Conservation (phyloP, 2,113 vertebrate species). For the Prochilodus magdalenae region DNA sequence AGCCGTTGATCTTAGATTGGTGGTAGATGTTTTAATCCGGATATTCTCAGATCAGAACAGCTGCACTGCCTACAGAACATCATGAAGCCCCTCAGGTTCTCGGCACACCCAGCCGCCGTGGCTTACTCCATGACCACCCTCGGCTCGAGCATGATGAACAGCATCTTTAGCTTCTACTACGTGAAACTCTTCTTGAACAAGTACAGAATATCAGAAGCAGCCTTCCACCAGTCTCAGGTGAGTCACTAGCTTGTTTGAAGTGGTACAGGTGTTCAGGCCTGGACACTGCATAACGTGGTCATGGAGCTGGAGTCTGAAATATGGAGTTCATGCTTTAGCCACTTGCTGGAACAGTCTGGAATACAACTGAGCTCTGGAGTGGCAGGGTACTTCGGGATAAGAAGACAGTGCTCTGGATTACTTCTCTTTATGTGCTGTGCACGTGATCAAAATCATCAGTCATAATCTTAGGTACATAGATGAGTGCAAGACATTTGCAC, state of each 20-base stretch:
- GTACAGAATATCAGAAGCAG: slow-evolving; percentile 85
- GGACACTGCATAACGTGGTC: too few relatives aligned
- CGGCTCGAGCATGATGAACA: slow-evolving; percentile 88
- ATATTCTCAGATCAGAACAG: not conserved
- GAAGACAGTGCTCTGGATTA: too few relatives aligned
- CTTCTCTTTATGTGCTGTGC: too few relatives aligned
- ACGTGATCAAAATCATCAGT: too few relatives aligned
- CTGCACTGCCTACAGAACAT: slow-evolving; percentile 18
- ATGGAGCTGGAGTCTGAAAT: too few relatives aligned
- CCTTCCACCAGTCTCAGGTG: slow-evolving; percentile 89
- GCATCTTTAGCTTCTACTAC: slow-evolving; percentile 91
- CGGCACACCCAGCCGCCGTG: slow-evolving; percentile 74
- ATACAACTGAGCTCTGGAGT: too few relatives aligned
- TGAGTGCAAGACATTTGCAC: too few relatives aligned
- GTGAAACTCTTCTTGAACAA: slow-evolving; percentile 89
- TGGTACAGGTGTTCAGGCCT: too few relatives aligned
- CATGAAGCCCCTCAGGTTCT: slow-evolving; percentile 61
- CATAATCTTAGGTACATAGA: too few relatives aligned
- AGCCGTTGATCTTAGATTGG: not conserved
- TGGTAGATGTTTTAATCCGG: not conserved
- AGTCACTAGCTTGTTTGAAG: slow-evolving; percentile 5
- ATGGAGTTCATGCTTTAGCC: too few relatives aligned
- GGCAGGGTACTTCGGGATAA: too few relatives aligned
- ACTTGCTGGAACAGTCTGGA: too few relatives aligned
- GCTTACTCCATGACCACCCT: slow-evolving; percentile 89